Base-by-base conservation (phyloP, 1,140 invertebrate genomes). In the Nebria ingens region DNA sequence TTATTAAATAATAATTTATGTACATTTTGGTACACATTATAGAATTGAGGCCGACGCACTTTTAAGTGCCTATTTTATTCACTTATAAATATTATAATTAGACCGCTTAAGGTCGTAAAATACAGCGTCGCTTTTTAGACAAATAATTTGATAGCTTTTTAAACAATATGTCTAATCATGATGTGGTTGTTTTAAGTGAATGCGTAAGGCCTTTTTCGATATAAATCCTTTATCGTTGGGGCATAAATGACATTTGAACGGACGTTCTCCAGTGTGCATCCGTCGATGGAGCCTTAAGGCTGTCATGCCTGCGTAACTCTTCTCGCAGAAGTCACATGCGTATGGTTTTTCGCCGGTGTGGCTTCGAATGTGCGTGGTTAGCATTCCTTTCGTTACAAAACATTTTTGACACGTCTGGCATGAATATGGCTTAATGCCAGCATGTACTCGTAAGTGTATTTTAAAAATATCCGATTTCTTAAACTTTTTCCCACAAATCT, bases 231-330 rank as follows among this genome's bases (percentile, higher is more conserved):
- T 9, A 4, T 45, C 50, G 2, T 9, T 22, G 2, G 50, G 2
- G 62, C 84, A 86, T 0, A 80, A 61, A 25, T 76, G 68, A 61
- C 87, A 90, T 3, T 71, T 65, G 54, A 81, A 79, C 0, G 78
- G 81, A 4, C 83, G 78, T 56, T 80, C 75, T 17, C 76, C 76
- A 13, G 76, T 76, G 52, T 81, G 76, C 13, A 79, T 77, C 25
- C 79, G 69, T 9, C 78, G 67, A 61, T 87, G 84, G 19, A 76
- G 77, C 2, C 79, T 78, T 53, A 86, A 68, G 55, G 84, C 73
- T 1, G 79, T 77, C 12, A 77, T 73, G 1, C 84, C 73, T 1
- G 68, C 68, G 53, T 69, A 74, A 19, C 63, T 67, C 0, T 70
- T 70, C 53, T 74, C 74, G 57, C 77, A 79, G 19, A 76, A 72